These are phyloP conservation scores for Manis javanica DNA, from an alignment of 2,797 vertebrate genomes.

Conservation along the genomic window DNA sequence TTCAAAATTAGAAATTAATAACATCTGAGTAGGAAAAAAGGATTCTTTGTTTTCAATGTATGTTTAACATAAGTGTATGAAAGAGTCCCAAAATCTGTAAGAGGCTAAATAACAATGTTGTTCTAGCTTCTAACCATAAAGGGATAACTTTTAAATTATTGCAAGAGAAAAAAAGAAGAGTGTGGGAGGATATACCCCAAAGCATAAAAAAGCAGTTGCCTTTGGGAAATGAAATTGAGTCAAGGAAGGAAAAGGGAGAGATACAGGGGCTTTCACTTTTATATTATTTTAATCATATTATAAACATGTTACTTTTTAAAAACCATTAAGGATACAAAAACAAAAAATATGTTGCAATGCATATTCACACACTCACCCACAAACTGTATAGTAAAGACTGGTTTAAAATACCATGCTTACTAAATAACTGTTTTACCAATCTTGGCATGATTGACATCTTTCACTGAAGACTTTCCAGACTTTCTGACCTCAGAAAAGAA, in stretches of 20 bases:
- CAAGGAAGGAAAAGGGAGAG: neutral
- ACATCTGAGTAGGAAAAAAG: neutral
- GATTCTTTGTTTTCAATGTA: conserved; percentile 27
- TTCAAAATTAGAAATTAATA: conserved; percentile 30
- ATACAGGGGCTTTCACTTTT: conserved; percentile 1
- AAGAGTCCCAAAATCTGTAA: conserved; percentile 37
- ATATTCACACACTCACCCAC: neutral
- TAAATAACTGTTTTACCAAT: conserved; percentile 56
- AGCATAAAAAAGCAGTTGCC: neutral
- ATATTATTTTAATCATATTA: conserved; percentile 55
- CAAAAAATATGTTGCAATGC: neutral
- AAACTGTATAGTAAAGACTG: neutral
- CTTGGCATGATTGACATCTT: conserved; percentile 49
- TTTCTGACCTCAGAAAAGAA: conserved; percentile 63
- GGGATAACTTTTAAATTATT: conserved; percentile 56
- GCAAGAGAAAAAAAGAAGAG: neutral
- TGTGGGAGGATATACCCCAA: neutral
- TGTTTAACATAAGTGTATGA: conserved; percentile 62
- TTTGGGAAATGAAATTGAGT: conserved; percentile 38
- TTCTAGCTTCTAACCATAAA: conserved; percentile 61
- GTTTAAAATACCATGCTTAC: conserved; percentile 64
- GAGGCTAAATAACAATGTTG: conserved; percentile 9
- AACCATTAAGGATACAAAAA: conserved; percentile 37
- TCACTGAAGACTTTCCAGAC: conserved; percentile 57
- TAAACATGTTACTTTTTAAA: neutral